Conservation (phyloP, 2,888 invertebrate species). For the Stenoptilia bipunctidactyla region DNA sequence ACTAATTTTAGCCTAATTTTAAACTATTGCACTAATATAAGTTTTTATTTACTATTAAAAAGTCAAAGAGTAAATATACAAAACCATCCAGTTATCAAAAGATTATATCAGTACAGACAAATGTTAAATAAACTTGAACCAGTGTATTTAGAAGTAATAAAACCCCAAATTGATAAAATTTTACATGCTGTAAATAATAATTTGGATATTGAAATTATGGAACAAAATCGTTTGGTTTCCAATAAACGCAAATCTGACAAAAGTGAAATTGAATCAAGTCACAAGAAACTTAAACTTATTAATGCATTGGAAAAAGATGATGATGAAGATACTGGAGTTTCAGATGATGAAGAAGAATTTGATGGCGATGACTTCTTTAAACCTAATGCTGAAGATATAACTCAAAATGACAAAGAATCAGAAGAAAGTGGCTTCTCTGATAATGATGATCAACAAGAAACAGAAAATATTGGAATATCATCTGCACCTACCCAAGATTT, state of each 20-base stretch:
- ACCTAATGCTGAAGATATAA: conserved; percentile 19
- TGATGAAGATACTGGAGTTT: conserved; percentile 54
- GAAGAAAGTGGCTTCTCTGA: conserved; percentile 59
- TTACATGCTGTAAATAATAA: conserved; percentile 64
- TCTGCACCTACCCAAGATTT: conserved; percentile 36
- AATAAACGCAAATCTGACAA: conserved; percentile 43
- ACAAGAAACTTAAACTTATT: conserved; percentile 54
- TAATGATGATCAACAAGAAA: conserved; percentile 40
- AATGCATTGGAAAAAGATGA: conserved; percentile 47
- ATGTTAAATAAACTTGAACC: conserved; percentile 81
- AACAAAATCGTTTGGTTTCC: conserved; percentile 18
- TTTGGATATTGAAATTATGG: conserved; percentile 32
- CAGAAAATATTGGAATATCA: conserved; percentile 32
- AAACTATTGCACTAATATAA: conserved; percentile 89
- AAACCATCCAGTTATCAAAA: conserved; percentile 91
- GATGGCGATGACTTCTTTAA: conserved; percentile 47
- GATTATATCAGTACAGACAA: conserved; percentile 84
- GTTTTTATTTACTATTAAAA: conserved; percentile 88
- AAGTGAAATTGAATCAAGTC: conserved; percentile 27
- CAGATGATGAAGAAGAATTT: conserved; percentile 52
- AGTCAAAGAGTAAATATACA: conserved; percentile 78
- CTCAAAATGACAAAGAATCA: conserved; percentile 38
- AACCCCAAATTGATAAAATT: conserved; percentile 76
- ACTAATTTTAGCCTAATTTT: conserved; percentile 77
- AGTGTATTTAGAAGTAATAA: conserved; percentile 76